phyloP scores from a whole-genome alignment of 1,140 invertebrate genomes.

The Paramacrobiotus metropolitanus region DNA sequence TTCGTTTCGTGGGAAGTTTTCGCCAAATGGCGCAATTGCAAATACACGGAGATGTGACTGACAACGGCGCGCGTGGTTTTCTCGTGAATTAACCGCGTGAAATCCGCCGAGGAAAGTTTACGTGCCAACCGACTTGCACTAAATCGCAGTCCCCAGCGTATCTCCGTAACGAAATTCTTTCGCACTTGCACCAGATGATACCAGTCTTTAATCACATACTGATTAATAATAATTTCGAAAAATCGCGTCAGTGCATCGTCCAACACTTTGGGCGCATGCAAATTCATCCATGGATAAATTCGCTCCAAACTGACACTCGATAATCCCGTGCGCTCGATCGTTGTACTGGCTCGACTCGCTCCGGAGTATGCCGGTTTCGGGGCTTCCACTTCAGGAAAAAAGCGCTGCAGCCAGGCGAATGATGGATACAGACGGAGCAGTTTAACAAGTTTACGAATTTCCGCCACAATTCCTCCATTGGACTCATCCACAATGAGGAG shows the following conservation, averaged over 20 bases:
- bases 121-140: neutral
- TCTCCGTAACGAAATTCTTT: neutral
- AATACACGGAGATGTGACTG: neutral
- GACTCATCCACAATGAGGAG: neutral
- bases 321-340: neutral
- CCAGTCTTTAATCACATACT: neutral
- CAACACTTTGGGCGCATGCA: neutral
- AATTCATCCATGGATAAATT: neutral
- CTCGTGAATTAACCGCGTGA: neutral
- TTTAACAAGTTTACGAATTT: neutral
- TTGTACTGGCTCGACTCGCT: too few relatives aligned
- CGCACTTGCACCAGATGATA: neutral
- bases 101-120: neutral
- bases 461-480: neutral
- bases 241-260: neutral
- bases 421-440: too few relatives aligned
- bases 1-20: neutral
- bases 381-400: too few relatives aligned
- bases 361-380: too few relatives aligned
- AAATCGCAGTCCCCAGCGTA: neutral
- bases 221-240: neutral
- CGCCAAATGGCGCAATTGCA: neutral
- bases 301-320: neutral
- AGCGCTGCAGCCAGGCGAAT: too few relatives aligned
- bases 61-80: neutral